phyloP scores from a whole-genome alignment of 37 sponge, comb jelly and placozoan species.

The Bolinopsis microptera region DNA sequence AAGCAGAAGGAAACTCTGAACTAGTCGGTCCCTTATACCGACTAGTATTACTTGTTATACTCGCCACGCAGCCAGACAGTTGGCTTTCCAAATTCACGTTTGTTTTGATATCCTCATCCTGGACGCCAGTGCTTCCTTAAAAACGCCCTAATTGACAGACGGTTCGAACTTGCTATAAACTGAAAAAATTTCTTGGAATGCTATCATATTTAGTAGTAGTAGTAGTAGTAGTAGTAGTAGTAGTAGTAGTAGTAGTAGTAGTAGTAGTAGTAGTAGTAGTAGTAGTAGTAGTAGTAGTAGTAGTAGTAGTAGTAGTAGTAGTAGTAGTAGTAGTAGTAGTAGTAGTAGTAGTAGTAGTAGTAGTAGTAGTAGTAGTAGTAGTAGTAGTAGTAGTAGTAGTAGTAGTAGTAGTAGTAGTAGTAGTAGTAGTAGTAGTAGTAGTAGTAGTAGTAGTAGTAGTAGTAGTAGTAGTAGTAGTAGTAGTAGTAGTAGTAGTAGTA shows the following conservation, averaged over 20 bases:
- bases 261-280: constrained; percentile 11
- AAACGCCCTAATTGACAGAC: no score
- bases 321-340: constrained; percentile 11
- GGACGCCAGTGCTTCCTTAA: no score
- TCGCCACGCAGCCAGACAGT: no score
- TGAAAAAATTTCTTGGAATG: no score
- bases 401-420: constrained; percentile 11
- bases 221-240: constrained; percentile 11
- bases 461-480: constrained; percentile 11
- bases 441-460: constrained; percentile 11
- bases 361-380: constrained; percentile 11
- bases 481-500: constrained; percentile 11
- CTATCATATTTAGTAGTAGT: constrained; percentile 11
- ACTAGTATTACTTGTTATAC: no score
- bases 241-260: constrained; percentile 11
- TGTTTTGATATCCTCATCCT: no score
- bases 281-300: constrained; percentile 11
- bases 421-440: constrained; percentile 11
- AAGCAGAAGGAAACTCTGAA: no score
- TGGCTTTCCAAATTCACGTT: no score
- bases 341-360: constrained; percentile 11
- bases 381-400: constrained; percentile 11
- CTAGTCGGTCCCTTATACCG: no score
- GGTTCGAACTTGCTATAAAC: no score
- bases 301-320: constrained; percentile 11